Conservation (phyloP, 1,140 invertebrate species). For the Apis dorsata region DNA sequence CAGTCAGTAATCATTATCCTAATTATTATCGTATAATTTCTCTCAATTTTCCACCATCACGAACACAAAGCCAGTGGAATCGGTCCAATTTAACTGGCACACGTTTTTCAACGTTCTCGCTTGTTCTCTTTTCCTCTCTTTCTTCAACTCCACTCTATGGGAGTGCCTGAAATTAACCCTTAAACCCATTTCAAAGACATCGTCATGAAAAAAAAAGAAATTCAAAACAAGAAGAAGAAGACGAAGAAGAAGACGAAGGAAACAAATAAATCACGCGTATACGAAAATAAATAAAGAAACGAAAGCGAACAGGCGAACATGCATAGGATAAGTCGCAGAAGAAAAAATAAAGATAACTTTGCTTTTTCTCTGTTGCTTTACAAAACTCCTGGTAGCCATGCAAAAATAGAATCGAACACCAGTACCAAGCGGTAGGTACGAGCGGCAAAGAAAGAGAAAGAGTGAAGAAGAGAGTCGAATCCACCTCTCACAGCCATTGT, state of each 20-base stretch:
- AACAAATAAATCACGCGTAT: not conserved
- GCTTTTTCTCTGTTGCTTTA: not conserved
- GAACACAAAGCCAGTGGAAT: constrained; percentile 26
- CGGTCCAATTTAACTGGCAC: constrained; percentile 61
- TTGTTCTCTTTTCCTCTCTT: not conserved
- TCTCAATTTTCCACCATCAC: constrained; percentile 36
- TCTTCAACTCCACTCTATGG: constrained; percentile 18
- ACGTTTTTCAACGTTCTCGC: constrained; percentile 34
- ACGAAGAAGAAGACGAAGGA: not conserved
- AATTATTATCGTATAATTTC: constrained; percentile 40
- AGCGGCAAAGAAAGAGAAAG: constrained; percentile 27
- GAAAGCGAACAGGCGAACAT: not conserved
- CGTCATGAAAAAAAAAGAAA: too few species aligned
- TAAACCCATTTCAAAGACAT: constrained; percentile 7
- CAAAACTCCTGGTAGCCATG: constrained; percentile 14
- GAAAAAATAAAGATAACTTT: not conserved
- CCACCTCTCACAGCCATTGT: constrained; percentile 49
- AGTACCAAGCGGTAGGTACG: not conserved
- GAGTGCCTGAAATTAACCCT: constrained; percentile 19
- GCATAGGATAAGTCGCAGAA: not conserved
- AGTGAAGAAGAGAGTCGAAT: constrained; percentile 46
- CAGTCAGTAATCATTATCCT: not conserved
- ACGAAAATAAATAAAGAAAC: not conserved
- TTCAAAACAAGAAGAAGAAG: not conserved
- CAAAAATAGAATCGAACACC: constrained; percentile 36